Percentiles rank a stretch among this genome's conserved stretches.
Conservation (phyloP, 1,140 invertebrate genomes). For the Planococcus citri region DNA sequence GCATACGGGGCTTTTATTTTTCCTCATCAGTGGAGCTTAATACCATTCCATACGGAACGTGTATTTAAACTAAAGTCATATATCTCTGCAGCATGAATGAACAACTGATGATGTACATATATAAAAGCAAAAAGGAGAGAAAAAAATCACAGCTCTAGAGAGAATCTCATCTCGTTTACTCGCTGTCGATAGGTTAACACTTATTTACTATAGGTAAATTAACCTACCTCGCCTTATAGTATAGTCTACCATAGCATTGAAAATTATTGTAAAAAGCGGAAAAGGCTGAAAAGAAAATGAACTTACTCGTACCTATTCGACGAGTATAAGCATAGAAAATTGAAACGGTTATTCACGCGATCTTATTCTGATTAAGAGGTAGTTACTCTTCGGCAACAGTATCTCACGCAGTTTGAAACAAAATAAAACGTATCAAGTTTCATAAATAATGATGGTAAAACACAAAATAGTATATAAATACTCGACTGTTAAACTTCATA, state of each 20-base stretch:
- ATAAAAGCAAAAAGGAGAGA: too few species aligned
- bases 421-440: conserved; percentile 14
- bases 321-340: too few species aligned
- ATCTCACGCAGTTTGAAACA: conserved; percentile 19
- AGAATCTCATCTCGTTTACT: too few species aligned
- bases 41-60: not conserved
- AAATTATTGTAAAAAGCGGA: not conserved
- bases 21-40: not conserved
- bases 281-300: not conserved
- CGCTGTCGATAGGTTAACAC: too few species aligned
- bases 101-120: not conserved
- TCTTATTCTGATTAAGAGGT: conserved; percentile 17
- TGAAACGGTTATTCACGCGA: not conserved
- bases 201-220: too few species aligned
- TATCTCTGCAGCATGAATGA: not conserved
- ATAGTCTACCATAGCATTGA: too few species aligned
- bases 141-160: not conserved
- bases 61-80: too few species aligned
- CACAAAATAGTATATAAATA: conserved; percentile 14
- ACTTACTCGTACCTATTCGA: too few species aligned
- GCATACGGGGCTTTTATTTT: not conserved
- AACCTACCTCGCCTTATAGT: too few species aligned
- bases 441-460: conserved; percentile 11
- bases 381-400: not conserved
- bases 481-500: conserved; percentile 13